A percentile compares a stretch with the other conserved stretches of the same genome.
These are phyloP conservation scores for Cichlasoma orientale DNA, from an alignment of 2,797 vertebrate species.

Conservation along the genomic window DNA sequence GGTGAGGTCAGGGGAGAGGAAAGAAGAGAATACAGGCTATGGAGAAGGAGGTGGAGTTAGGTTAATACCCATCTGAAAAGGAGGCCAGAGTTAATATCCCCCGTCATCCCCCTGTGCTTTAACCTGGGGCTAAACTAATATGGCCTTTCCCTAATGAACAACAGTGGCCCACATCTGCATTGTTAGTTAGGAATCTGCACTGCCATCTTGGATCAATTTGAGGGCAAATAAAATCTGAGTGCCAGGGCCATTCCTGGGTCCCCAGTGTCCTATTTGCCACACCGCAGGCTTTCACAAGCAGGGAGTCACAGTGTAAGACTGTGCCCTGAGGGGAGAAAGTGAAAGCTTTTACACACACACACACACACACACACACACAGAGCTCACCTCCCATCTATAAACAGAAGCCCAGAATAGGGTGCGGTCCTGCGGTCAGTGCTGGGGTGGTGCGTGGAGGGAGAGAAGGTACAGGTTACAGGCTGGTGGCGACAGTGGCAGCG, in stretches of 20 bases:
- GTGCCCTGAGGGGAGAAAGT: slow-evolving; percentile 25
- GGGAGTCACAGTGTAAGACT: slow-evolving; percentile 51
- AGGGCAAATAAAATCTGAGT: slow-evolving; percentile 67
- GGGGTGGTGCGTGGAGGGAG: slow-evolving; percentile 10
- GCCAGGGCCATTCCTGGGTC: slow-evolving; percentile 61
- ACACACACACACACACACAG: slow-evolving; percentile 21
- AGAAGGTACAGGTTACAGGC: slow-evolving; percentile 64
- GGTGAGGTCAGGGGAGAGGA: slow-evolving; percentile 45
- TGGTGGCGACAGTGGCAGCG: slow-evolving; percentile 66
- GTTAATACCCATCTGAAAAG: slow-evolving; percentile 68
- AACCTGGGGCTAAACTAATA: slow-evolving; percentile 75
- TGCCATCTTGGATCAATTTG: slow-evolving; percentile 76
- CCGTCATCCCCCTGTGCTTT: slow-evolving; percentile 55
- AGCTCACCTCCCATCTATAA: slow-evolving; percentile 65
- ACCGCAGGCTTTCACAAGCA: slow-evolving; percentile 73
- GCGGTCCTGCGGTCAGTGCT: slow-evolving; percentile 56
- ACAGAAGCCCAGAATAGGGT: slow-evolving; percentile 54
- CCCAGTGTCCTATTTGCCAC: slow-evolving; percentile 49
- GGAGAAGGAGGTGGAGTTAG: slow-evolving; percentile 43
- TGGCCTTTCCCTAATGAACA: slow-evolving; percentile 70
- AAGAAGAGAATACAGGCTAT: slow-evolving; percentile 39
- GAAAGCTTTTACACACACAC: slow-evolving; percentile 35
- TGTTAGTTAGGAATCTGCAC: slow-evolving; percentile 58
- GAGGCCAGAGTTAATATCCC: slow-evolving; percentile 77
- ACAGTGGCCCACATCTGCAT: slow-evolving; percentile 68